A percentile compares a stretch with the other conserved stretches of the same genome.
Conservation (phyloP, 2,888 invertebrate species). For the Mesorhabditis sp. region DNA sequence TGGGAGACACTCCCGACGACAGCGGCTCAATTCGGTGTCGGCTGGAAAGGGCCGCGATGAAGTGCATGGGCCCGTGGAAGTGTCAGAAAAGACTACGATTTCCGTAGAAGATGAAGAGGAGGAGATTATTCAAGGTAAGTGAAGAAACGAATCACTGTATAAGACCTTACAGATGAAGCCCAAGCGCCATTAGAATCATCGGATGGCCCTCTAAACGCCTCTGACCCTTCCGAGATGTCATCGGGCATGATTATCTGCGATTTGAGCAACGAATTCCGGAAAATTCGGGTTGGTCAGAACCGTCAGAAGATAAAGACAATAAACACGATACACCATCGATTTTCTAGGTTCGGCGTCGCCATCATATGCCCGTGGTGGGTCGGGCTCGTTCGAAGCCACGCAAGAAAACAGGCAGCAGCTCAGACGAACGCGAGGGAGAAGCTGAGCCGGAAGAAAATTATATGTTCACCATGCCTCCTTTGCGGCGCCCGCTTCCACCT, state of each 20-base stretch:
- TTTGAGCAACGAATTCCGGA: constrained; percentile 6
- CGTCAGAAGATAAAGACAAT: too few relatives aligned
- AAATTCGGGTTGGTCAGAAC: neutral
- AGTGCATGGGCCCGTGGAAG: neutral
- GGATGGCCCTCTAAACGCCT: neutral
- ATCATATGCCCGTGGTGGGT: neutral
- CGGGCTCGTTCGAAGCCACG: neutral
- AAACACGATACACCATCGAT: neutral
- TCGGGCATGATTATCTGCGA: constrained; percentile 4
- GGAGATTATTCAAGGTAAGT: neutral
- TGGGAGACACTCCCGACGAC: neutral
- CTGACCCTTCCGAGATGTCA: neutral
- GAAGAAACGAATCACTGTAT: neutral
- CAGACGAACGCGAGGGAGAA: constrained; percentile 2
- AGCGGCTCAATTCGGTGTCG: neutral
- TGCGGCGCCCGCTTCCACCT: neutral
- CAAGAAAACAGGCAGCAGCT: neutral
- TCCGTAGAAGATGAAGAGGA: neutral
- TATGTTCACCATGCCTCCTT: neutral
- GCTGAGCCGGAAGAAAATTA: neutral
- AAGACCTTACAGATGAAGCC: neutral
- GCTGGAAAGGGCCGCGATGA: neutral
- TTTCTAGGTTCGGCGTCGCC: constrained; percentile 1
- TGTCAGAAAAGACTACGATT: neutral
- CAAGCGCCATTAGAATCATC: neutral